Evolutionary conservation across 2,797 vertebrate species (phyloP).

Genomic region (Mus caroli): DNA sequence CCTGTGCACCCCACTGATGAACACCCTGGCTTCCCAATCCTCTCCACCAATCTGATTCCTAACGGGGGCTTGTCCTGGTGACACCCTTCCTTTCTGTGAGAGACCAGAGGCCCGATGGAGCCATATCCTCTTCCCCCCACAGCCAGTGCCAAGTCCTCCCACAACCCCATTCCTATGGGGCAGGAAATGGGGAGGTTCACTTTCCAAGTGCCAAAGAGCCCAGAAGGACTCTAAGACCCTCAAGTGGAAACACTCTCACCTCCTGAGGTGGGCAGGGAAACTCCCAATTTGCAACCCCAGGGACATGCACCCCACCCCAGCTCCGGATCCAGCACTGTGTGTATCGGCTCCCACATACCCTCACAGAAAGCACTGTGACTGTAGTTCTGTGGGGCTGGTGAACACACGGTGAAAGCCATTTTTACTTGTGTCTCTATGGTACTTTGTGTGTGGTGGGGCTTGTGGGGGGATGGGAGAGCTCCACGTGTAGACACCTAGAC

Average conservation of each 20-base stretch:
- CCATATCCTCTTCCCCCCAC: conserved; percentile 55
- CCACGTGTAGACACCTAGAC: not conserved
- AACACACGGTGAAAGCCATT: conserved; percentile 71
- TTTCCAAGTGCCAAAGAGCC: conserved; percentile 83
- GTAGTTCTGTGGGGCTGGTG: conserved; percentile 23
- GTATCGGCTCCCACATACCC: not conserved
- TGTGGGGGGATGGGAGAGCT: not conserved
- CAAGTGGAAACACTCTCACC: conserved; percentile 36
- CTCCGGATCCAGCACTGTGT: conserved; percentile 65
- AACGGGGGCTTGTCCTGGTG: conserved; percentile 77
- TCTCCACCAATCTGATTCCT: conserved; percentile 50
- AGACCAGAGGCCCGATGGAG: conserved; percentile 67
- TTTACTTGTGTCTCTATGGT: conserved; percentile 67
- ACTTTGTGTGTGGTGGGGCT: not conserved
- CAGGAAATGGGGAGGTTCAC: conserved; percentile 57
- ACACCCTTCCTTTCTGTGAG: conserved; percentile 57
- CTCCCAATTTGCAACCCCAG: conserved; percentile 33
- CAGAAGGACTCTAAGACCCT: conserved; percentile 70
- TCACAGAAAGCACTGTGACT: conserved; percentile 28
- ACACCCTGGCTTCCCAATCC: not conserved
- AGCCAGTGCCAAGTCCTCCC: conserved; percentile 79
- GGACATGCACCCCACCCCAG: not conserved
- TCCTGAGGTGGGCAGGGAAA: conserved; percentile 38
- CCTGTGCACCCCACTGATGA: conserved; percentile 37
- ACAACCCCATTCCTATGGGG: conserved; percentile 56